These are phyloP conservation scores for Lepisosteus osseus DNA, from an alignment of 2,113 vertebrate species.

Conservation along the genomic window DNA sequence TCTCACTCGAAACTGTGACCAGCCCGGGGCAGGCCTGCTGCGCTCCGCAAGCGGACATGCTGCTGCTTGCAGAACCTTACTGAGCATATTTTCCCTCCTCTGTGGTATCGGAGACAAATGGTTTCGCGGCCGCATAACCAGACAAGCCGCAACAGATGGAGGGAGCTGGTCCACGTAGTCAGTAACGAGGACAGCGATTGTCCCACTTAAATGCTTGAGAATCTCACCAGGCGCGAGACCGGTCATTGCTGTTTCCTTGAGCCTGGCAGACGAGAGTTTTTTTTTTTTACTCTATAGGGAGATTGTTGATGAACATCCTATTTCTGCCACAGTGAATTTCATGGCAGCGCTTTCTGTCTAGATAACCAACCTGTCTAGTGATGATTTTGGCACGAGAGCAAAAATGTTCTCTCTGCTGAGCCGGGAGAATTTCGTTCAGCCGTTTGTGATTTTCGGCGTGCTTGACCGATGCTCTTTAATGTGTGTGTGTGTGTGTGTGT, in stretches of 20 bases:
- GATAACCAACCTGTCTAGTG: too few species aligned
- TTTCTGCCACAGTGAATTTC: background rate
- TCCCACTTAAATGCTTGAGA: background rate
- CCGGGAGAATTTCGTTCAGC: too few species aligned
- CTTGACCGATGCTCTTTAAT: too few species aligned
- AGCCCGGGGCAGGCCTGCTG: background rate
- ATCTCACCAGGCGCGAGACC: background rate
- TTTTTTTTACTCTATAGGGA: background rate
- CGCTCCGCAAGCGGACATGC: background rate
- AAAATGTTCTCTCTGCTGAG: too few species aligned
- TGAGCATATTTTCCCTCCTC: too few species aligned
- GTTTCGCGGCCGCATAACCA: background rate
- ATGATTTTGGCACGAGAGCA: too few species aligned
- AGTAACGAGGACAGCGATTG: background rate
- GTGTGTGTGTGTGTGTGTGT: too few species aligned
- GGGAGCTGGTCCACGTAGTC: background rate
- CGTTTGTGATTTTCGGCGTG: too few species aligned
- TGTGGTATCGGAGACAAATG: background rate
- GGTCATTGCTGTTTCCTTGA: background rate
- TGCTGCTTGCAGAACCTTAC: too few species aligned
- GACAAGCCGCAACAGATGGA: slow-evolving; percentile 3
- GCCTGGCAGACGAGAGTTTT: background rate
- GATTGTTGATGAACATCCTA: background rate
- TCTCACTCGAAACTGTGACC: background rate
- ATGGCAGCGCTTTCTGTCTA: too few species aligned